Base-by-base conservation (phyloP, 2,113 vertebrate genomes). In the Dicerorhinus sumatrensis region DNA sequence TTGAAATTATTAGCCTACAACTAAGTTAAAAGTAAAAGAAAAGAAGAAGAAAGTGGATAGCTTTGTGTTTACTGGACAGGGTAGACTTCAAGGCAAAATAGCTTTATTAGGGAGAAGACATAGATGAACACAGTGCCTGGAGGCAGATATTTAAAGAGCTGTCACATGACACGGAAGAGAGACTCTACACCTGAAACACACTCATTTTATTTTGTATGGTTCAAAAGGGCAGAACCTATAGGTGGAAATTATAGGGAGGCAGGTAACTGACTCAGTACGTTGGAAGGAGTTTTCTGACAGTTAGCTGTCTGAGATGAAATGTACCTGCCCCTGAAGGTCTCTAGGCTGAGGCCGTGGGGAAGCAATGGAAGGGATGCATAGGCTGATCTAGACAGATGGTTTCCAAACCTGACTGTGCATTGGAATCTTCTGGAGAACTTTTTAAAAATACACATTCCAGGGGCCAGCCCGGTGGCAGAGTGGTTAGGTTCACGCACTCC, bases 1-100 rank as follows among this genome's bases (percentile, higher is more conserved):
- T 48, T 9, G 48, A 48, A 89, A 77, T 77, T 36, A 87, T 79
- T 63, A 72, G 14, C 51, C 13, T 54, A 54, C 51, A 54, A 3
- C 16, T n/a, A 89, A 8, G 36, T 54, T 92, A 81, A 81, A 88
- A 88, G 10, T 73, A 89, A 92, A 92, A 85, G 60, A 84, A 80
- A 51, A 51, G 58, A 39, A 84, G 77, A 93, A 29, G 31, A 56
- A 85, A 87, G 46, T 86, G 42, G 13, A 2, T 62, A 70, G 58
- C 21, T 77, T 67, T 2, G 8, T 95, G 81, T 29, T 86, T 86
- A 56, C 13, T 60, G 87, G 62, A 83, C 11, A 8, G 67, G 77
- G 39, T 12, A 25, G 56, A 56, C 56, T 86, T 33, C n/a, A 54
- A 93, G 81, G 70, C 31, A 46, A 48, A 54, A 83, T 65, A 0